Evolutionary conservation across 2,888 invertebrate genomes (phyloP).

Genomic region (Drosophila barbarae): DNA sequence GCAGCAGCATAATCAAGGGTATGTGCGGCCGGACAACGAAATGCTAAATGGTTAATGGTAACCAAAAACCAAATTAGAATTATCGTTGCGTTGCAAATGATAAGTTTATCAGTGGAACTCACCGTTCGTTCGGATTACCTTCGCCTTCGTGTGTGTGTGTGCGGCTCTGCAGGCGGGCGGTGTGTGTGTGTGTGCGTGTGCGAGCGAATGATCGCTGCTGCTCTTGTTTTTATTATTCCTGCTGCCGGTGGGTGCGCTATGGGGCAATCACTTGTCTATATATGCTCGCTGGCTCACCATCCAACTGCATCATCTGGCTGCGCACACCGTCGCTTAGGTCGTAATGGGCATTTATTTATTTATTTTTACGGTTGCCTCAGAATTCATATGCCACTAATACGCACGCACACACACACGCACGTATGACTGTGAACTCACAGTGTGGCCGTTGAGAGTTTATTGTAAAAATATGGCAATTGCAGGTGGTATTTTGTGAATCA

Average conservation of each 20-base stretch:
- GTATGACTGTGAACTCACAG: slow-evolving; percentile 17
- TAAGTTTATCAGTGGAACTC: slow-evolving; percentile 63
- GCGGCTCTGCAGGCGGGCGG: neutral
- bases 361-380: slow-evolving; percentile 47
- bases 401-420: slow-evolving; percentile 38
- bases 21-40: neutral
- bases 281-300: slow-evolving; percentile 43
- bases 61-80: slow-evolving; percentile 51
- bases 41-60: slow-evolving; percentile 6
- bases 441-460: slow-evolving; percentile 4
- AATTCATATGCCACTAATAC: slow-evolving; percentile 37
- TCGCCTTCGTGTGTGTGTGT: slow-evolving; percentile 16
- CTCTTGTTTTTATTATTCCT: slow-evolving; percentile 4
- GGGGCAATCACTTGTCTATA: slow-evolving; percentile 5
- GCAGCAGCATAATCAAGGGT: slow-evolving; percentile 1
- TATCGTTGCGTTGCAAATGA: slow-evolving; percentile 50
- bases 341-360: slow-evolving; percentile 60
- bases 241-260: neutral
- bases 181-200: slow-evolving; percentile 25
- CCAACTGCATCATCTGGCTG: slow-evolving; percentile 57
- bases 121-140: slow-evolving; percentile 47
- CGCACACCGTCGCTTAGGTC: slow-evolving; percentile 33
- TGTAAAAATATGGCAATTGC: neutral
- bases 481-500: neutral
- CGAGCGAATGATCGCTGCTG: slow-evolving; percentile 23